Conservation (phyloP, 2,113 vertebrate genomes). For the Physeter macrocephalus region DNA sequence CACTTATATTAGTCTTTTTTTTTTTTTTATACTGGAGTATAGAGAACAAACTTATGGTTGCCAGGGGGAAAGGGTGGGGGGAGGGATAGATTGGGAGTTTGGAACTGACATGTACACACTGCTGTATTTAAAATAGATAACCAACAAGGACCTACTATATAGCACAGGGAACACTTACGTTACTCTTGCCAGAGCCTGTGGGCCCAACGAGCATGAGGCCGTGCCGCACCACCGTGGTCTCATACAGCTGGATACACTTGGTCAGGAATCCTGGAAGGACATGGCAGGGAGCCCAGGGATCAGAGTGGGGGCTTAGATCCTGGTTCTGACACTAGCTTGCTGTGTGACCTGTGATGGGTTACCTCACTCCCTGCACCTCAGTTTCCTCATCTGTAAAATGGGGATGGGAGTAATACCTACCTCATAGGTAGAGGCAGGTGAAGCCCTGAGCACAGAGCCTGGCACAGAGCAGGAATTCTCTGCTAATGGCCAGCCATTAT, state of each 20-base stretch:
- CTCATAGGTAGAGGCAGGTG: background rate
- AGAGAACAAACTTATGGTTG: background rate
- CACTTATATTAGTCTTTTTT: slow-evolving; percentile 86
- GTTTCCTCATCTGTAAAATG: background rate
- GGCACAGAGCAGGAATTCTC: background rate
- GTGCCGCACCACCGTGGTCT: slow-evolving; percentile 90
- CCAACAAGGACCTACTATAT: background rate
- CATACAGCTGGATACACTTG: slow-evolving; percentile 93
- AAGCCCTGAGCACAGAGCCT: background rate
- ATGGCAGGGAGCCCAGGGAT: background rate
- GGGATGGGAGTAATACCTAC: background rate
- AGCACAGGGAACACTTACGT: slow-evolving; percentile 71
- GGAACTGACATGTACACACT: background rate
- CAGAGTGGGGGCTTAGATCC: background rate
- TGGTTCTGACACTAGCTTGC: background rate
- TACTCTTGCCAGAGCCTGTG: slow-evolving; percentile 92
- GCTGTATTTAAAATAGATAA: background rate
- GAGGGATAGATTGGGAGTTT: background rate
- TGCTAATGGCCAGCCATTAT: background rate
- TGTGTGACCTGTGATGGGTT: background rate
- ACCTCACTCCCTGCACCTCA: background rate
- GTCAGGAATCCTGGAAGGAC: slow-evolving; percentile 86
- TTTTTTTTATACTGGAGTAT: background rate
- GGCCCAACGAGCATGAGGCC: slow-evolving; percentile 95
- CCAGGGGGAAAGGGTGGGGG: background rate